These are phyloP conservation scores for Ariopsis seemanni DNA, from an alignment of 2,113 vertebrate genomes.

Conservation along the genomic window DNA sequence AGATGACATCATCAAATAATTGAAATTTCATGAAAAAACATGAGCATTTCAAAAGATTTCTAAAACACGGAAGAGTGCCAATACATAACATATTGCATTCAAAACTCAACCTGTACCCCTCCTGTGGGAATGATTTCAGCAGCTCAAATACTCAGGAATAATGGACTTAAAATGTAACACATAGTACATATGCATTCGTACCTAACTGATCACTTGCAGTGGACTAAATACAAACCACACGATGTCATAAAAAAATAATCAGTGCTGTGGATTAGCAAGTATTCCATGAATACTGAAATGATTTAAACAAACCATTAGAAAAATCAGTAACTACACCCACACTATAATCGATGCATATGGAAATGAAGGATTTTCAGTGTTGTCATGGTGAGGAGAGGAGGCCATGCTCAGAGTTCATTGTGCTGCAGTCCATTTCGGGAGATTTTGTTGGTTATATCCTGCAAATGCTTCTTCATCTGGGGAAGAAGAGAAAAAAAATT, in stretches of 20 bases:
- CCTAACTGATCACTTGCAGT: neutral
- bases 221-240: neutral
- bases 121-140: constrained; percentile 1
- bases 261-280: neutral
- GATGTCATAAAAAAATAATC: neutral
- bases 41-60: neutral
- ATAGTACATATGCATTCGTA: neutral
- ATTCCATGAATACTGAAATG: neutral
- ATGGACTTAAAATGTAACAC: neutral
- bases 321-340: neutral
- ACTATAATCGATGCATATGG: constrained; percentile 7
- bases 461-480: constrained; percentile 96
- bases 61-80: neutral
- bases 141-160: neutral
- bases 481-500: neutral
- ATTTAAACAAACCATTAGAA: neutral
- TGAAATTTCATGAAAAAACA: neutral
- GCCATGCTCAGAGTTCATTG: constrained; percentile 83
- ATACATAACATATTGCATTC: neutral
- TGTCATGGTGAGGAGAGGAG: constrained; percentile 20
- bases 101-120: neutral
- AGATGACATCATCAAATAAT: constrained; percentile 13
- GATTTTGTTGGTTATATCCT: constrained; percentile 87
- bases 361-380: constrained; percentile 12
- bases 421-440: constrained; percentile 83